Conservation (phyloP, 2,888 invertebrate species). For the Cataglyphis rosenhaueri region DNA sequence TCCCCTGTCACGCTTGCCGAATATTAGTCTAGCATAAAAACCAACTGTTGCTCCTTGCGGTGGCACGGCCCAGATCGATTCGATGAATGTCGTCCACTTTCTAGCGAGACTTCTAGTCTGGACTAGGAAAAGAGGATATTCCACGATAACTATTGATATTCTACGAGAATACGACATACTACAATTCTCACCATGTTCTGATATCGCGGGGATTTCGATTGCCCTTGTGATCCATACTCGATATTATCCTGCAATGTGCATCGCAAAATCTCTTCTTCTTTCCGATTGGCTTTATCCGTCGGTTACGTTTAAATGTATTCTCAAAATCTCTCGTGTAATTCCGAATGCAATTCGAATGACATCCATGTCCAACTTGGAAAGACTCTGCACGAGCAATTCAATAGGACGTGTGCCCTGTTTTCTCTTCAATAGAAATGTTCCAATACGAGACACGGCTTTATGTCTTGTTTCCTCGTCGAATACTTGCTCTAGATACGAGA, state of each 20-base stretch:
- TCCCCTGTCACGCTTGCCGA: constrained; percentile 74
- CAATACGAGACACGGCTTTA: constrained; percentile 28
- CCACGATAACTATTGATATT: constrained; percentile 61
- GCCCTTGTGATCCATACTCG: not conserved
- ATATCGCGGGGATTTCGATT: constrained; percentile 13
- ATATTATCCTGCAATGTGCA: not conserved
- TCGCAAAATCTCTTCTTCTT: not conserved
- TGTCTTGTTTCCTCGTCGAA: not conserved
- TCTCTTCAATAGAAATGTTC: constrained; percentile 26
- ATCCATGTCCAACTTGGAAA: constrained; percentile 28
- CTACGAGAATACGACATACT: constrained; percentile 44
- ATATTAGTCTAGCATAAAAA: constrained; percentile 80
- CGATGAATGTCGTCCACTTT: constrained; percentile 70
- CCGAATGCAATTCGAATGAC: constrained; percentile 22
- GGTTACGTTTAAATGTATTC: constrained; percentile 32
- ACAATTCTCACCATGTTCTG: not conserved
- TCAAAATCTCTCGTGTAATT: constrained; percentile 14
- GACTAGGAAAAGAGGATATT: constrained; percentile 55
- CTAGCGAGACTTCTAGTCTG: constrained; percentile 44
- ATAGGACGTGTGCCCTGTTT: constrained; percentile 19
- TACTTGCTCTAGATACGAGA: constrained; percentile 15
- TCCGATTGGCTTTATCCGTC: constrained; percentile 17
- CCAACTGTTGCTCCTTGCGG: constrained; percentile 80
- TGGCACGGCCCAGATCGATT: constrained; percentile 71
- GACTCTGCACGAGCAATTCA: constrained; percentile 25